Base-by-base conservation (phyloP, 2,888 invertebrate species). In the Prosopocoilus inquinatus region DNA sequence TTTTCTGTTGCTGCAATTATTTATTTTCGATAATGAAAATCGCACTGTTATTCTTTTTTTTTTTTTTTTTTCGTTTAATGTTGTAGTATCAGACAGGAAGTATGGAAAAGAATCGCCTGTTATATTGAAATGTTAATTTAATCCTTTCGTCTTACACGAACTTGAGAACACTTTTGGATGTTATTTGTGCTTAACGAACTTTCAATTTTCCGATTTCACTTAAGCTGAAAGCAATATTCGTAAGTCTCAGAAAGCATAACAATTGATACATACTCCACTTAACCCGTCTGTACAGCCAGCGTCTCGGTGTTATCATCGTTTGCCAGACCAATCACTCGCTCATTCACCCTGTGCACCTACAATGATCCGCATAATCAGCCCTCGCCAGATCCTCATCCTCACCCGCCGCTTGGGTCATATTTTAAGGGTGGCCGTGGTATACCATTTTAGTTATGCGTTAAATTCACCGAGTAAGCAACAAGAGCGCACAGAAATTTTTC, bases 311-410 rank as follows among this genome's bases (percentile, higher is more conserved):
- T 67, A 67, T 67, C 67, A 58, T 49, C 64, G 61, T 62, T 61
- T 61, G 55, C 62, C 67, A 67, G 66, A 53, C 65, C 67, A 64
- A 66, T 67, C 66, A 62, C 54, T 62, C 63, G 64, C 65, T 64
- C 58, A 58, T 64, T 63, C 60, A 55, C 56, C 58, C 55, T 52
- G 52, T 49, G 60, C 59, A 60, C 62, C 64, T 65, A 58, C 63
- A 53, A 58, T 62, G 63, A 65, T 67, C 66, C 67, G 61, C 64
- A 66, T 67, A 67, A 67, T 66, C 67, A 62, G 61, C 54, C 53
- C 58, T 57, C 55, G 63, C 66, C 66, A 66, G 64, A 63, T 57
- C 56, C 59, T 55, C n/a, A 16, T n/a, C 52, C 57, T n/a, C n/a
- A n/a, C 57, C 58, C 55, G 51, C 59, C 38, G 53, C 57, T 49